A percentile compares a stretch with the other conserved stretches of the same genome.
Conservation (phyloP, 2,113 vertebrate genomes). For the Rhodinocichla rosea region DNA sequence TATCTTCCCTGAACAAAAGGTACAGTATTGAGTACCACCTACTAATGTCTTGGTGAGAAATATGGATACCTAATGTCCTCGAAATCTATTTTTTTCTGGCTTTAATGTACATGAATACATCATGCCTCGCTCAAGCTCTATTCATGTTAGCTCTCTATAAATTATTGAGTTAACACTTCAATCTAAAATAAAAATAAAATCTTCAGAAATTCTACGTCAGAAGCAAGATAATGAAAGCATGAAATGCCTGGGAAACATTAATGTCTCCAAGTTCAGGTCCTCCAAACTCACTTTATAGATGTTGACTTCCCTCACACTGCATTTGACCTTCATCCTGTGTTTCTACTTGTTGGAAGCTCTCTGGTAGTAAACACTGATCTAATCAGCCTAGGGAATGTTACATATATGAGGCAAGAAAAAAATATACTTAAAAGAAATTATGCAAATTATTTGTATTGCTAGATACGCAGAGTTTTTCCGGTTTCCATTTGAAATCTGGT, state of each 20-base stretch:
- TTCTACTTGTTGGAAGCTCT: not conserved
- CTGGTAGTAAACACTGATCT: not conserved
- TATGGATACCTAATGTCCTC: not conserved
- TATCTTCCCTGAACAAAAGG: not conserved
- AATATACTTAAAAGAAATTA: not conserved
- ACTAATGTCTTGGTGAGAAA: not conserved
- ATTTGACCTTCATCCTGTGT: rapidly evolving
- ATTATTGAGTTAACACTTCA: not conserved
- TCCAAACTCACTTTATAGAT: not conserved
- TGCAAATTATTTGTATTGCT: rapidly evolving
- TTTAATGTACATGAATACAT: not conserved
- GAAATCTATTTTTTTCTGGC: not conserved
- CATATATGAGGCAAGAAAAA: not conserved
- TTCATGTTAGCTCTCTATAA: not conserved
- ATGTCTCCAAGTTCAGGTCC: not conserved
- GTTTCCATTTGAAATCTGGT: not conserved
- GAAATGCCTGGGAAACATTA: not conserved
- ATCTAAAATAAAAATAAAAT: not conserved
- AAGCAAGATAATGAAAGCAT: not conserved
- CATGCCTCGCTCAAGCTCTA: not conserved
- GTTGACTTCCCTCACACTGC: rapidly evolving
- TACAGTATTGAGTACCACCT: not conserved
- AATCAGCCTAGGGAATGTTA: not conserved
- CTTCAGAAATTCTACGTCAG: not conserved
- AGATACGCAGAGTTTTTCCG: not conserved